These are phyloP conservation scores for Microcebus griseorufus DNA, from an alignment of 2,113 vertebrate species.

Conservation along the genomic window DNA sequence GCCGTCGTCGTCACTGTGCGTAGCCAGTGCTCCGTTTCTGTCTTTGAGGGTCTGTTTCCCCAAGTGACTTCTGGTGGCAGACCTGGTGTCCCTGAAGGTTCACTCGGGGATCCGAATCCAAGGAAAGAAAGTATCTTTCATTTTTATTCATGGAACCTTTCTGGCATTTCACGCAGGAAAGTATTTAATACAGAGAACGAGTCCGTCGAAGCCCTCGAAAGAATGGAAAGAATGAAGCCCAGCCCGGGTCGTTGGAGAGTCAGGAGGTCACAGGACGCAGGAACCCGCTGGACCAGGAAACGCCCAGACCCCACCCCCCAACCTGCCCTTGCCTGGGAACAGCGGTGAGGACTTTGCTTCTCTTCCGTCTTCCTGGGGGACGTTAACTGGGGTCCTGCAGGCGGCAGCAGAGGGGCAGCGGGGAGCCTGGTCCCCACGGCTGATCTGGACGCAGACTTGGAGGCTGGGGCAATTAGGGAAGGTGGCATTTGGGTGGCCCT, in stretches of 20 bases:
- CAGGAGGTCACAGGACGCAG: background rate
- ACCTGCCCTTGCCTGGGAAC: background rate
- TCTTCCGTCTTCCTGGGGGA: background rate
- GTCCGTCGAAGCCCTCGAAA: background rate
- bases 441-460: rapidly evolving
- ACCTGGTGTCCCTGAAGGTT: background rate
- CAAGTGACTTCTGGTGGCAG: background rate
- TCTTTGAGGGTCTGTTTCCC: background rate
- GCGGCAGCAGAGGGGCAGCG: background rate
- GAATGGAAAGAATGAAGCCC: no score
- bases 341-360: background rate
- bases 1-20: background rate
- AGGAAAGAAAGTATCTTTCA: no score
- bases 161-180: background rate
- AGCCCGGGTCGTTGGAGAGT: background rate
- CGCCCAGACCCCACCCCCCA: background rate
- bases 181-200: background rate
- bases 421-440: background rate
- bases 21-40: background rate
- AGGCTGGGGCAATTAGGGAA: background rate
- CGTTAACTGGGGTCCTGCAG: background rate
- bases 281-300: background rate
- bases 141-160: no score
- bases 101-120: no score
- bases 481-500: background rate